Conservation (phyloP, 2,888 invertebrate species). For the Sisyra nigra region DNA sequence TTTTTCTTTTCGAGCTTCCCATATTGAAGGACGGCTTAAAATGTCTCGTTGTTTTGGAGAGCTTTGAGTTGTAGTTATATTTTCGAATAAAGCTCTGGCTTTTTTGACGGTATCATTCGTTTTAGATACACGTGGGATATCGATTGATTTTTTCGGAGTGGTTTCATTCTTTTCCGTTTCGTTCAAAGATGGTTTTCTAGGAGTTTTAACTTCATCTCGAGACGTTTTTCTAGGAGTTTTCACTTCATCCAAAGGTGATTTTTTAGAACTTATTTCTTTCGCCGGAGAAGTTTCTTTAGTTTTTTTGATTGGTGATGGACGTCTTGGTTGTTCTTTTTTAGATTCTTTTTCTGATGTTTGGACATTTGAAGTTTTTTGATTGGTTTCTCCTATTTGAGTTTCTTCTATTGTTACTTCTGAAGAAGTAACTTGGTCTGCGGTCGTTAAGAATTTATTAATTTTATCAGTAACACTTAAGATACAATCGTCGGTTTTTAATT, state of each 20-base stretch:
- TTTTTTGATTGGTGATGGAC: constrained; percentile 1
- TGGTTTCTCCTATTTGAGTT: constrained; percentile 14
- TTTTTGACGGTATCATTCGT: constrained; percentile 50
- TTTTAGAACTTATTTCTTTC: constrained; percentile 5
- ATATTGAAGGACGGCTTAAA: constrained; percentile 32
- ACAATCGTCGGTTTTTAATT: constrained; percentile 33
- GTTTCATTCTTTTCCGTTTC: constrained; percentile 9
- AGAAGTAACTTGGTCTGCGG: constrained; percentile 37
- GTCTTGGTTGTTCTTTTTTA: constrained; percentile 3
- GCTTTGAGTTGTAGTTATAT: constrained; percentile 27
- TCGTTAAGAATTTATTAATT: constrained; percentile 43
- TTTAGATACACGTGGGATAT: constrained; percentile 22
- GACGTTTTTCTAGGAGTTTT: constrained; percentile 11
- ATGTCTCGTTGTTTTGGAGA: constrained; percentile 29
- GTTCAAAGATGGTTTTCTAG: constrained; percentile 8
- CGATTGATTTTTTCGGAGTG: constrained; percentile 12
- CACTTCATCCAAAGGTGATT: constrained; percentile 6
- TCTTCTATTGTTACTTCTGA: constrained; percentile 24
- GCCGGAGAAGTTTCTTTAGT: constrained; percentile 1
- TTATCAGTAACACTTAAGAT: constrained; percentile 46
- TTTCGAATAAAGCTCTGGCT: constrained; percentile 56
- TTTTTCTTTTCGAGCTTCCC: constrained; percentile 21
- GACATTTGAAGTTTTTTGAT: constrained; percentile 15
- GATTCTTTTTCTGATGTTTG: constrained; percentile 2
- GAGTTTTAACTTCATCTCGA: constrained; percentile 6